Evolutionary conservation across 2,888 invertebrate genomes (phyloP).

Genomic region (Andrena chrysosceles): DNA sequence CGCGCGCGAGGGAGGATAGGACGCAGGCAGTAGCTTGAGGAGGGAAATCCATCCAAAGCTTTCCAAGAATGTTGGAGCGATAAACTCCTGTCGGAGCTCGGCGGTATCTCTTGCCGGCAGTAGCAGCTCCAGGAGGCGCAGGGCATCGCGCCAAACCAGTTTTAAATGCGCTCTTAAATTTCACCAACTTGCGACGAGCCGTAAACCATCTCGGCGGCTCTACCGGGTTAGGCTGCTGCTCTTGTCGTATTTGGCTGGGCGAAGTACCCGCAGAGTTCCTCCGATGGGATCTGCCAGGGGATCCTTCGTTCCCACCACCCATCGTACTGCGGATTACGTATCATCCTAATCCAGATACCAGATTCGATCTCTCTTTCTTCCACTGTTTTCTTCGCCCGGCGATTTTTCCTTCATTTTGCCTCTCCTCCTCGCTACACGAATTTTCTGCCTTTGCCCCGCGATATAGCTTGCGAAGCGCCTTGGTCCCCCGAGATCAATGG

Average conservation of each 20-base stretch:
- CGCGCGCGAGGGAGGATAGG: constrained; percentile 36
- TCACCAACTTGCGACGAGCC: constrained; percentile 83
- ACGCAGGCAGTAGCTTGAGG: constrained; percentile 72
- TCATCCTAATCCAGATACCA: constrained; percentile 72
- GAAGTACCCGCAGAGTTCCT: constrained; percentile 79
- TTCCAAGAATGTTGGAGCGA: constrained; percentile 84
- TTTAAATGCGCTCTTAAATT: constrained; percentile 85
- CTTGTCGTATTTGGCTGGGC: constrained; percentile 78
- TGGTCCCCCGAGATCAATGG: constrained; percentile 42
- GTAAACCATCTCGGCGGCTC: constrained; percentile 84
- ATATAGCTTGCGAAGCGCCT: constrained; percentile 15
- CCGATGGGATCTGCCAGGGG: constrained; percentile 75
- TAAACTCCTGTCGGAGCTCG: constrained; percentile 83
- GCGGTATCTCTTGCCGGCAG: constrained; percentile 81
- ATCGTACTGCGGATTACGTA: constrained; percentile 75
- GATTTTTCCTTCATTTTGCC: constrained; percentile 19
- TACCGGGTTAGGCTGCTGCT: constrained; percentile 80
- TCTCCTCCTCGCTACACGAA: constrained; percentile 8
- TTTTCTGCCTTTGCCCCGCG: neutral
- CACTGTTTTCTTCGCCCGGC: constrained; percentile 18
- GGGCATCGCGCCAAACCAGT: constrained; percentile 85
- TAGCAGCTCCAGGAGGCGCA: constrained; percentile 80
- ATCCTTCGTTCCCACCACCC: constrained; percentile 72
- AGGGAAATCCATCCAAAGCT: constrained; percentile 83
- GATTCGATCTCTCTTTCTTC: constrained; percentile 67